Conservation (phyloP, 2,888 invertebrate genomes). For the Lasioglossum villosulum region DNA sequence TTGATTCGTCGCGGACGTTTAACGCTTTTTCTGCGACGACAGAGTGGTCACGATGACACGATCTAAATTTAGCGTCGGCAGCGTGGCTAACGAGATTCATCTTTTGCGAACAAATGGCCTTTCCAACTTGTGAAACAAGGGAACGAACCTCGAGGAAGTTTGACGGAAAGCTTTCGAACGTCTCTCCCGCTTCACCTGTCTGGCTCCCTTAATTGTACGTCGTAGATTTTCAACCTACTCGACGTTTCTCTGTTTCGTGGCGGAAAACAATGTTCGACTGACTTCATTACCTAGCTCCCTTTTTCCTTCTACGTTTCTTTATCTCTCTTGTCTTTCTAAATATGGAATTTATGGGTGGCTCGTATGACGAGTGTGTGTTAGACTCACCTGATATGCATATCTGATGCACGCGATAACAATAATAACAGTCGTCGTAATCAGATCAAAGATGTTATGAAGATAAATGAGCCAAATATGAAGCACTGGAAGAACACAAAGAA, state of each 20-base stretch:
- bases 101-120: not conserved
- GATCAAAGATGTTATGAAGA: not conserved
- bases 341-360: not conserved
- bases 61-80: conserved; percentile 17
- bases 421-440: not conserved
- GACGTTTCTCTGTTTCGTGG: not conserved
- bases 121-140: not conserved
- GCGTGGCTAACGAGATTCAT: not conserved
- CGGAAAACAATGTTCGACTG: not conserved
- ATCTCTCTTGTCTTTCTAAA: not conserved
- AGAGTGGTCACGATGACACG: conserved; percentile 4
- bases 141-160: not conserved
- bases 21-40: conserved; percentile 5
- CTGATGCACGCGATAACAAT: not conserved
- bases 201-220: not conserved
- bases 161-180: not conserved
- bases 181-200: not conserved
- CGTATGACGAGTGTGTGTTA: not conserved
- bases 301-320: not conserved
- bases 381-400: not conserved
- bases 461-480: not conserved
- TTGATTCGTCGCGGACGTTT: not conserved
- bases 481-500: not conserved
- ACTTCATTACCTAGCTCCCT: not conserved
- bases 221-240: not conserved